phyloP scores from a whole-genome alignment of 2,888 invertebrate species.

The Heliconius charithonia region DNA sequence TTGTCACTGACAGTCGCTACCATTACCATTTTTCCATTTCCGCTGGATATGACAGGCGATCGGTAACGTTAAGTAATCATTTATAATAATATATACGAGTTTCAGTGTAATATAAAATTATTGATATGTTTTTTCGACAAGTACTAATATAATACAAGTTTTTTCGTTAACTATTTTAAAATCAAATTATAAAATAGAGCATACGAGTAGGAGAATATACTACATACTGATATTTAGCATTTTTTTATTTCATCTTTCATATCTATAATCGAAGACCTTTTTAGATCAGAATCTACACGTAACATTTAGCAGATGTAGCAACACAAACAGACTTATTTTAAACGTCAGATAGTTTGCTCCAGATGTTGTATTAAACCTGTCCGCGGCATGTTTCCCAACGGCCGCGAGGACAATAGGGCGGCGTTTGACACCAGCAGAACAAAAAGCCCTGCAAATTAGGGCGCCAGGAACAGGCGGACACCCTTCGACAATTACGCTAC shows the following conservation, averaged over 20 bases:
- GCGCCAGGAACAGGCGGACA: constrained; percentile 56
- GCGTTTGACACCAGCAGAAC: constrained; percentile 70
- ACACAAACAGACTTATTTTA: constrained; percentile 22
- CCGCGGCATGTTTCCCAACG: constrained; percentile 28
- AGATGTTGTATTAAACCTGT: constrained; percentile 50
- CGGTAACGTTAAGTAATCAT: not conserved
- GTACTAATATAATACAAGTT: not conserved
- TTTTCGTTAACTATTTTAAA: no score
- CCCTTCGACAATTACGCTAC: constrained; percentile 75
- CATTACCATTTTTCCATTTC: constrained; percentile 20
- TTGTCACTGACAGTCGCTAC: constrained; percentile 52
- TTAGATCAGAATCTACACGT: not conserved
- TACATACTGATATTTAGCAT: not conserved
- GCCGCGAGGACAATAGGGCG: constrained; percentile 44
- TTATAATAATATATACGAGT: not conserved
- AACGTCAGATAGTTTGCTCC: constrained; percentile 41
- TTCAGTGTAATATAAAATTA: not conserved
- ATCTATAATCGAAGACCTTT: no score
- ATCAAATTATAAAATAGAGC: not conserved
- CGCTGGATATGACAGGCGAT: constrained; percentile 34
- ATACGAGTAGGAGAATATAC: not conserved
- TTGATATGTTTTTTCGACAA: not conserved
- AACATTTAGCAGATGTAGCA: constrained; percentile 13
- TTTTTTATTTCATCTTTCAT: not conserved
- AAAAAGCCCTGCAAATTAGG: constrained; percentile 74